Conservation (phyloP, 2,888 invertebrate genomes). For the Brenthis ino region DNA sequence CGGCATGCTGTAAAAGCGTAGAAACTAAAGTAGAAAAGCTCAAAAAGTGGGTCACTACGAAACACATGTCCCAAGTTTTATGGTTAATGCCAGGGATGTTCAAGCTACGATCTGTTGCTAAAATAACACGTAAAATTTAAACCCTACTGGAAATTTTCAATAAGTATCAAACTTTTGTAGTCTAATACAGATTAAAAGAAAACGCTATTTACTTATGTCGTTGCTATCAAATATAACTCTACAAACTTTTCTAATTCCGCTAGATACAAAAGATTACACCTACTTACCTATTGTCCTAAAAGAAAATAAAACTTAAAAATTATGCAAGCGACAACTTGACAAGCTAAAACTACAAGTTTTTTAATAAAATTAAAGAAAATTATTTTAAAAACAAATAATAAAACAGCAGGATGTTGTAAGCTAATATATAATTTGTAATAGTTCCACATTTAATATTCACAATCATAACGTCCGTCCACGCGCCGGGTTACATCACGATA, state of each 20-base stretch:
- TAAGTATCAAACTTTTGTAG: too few relatives aligned
- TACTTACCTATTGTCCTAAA: too few relatives aligned
- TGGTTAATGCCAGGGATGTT: conserved; percentile 9
- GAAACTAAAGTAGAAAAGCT: conserved; percentile 32
- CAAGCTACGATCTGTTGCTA: background rate
- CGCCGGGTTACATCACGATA: conserved; percentile 17
- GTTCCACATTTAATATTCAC: conserved; percentile 9
- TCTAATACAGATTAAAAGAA: too few relatives aligned
- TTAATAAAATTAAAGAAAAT: too few relatives aligned
- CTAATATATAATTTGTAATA: conserved; percentile 14
- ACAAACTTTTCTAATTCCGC: too few relatives aligned
- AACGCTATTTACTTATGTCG: too few relatives aligned
- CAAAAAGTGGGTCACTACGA: conserved; percentile 34
- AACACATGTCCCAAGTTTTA: conserved; percentile 29
- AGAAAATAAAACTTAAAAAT: too few relatives aligned
- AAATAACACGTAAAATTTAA: background rate
- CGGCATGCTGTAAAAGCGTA: conserved; percentile 19
- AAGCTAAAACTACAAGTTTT: too few relatives aligned
- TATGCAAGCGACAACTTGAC: too few relatives aligned
- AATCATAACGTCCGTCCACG: conserved; percentile 20
- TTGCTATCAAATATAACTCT: too few relatives aligned
- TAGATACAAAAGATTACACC: too few relatives aligned
- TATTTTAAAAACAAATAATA: background rate
- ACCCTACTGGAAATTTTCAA: background rate
- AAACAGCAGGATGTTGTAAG: background rate